Percentiles rank a stretch among this genome's conserved stretches.
Conservation (phyloP, 2,797 vertebrate genomes). For the Vespertilio murinus region DNA sequence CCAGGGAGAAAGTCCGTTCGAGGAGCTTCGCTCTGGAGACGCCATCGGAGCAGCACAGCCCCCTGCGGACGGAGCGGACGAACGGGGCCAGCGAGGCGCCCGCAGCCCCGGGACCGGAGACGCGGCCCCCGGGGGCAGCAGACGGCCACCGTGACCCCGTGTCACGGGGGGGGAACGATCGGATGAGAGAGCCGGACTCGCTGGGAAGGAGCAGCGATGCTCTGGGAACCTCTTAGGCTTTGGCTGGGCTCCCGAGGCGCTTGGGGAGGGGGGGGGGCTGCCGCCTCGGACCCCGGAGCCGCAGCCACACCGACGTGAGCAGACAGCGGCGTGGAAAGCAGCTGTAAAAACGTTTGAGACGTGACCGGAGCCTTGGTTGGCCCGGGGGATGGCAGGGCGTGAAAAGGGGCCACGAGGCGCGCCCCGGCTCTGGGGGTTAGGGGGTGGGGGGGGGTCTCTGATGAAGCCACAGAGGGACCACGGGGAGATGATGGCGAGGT, state of each 20-base stretch:
- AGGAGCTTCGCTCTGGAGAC: constrained; percentile 36
- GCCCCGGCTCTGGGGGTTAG: background rate
- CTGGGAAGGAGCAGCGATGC: background rate
- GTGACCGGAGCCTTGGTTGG: too few species aligned
- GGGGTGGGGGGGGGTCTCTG: background rate
- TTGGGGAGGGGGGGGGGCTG: too few species aligned
- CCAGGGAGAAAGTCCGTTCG: constrained; percentile 44
- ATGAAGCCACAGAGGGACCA: background rate
- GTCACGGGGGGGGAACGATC: constrained; percentile 37
- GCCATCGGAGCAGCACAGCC: background rate
- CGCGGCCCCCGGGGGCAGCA: constrained; percentile 47
- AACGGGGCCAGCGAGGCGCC: background rate
- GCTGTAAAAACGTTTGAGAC: background rate
- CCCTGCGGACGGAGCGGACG: background rate
- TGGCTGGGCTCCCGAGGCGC: background rate
- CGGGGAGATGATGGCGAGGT: rapidly evolving
- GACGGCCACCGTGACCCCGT: constrained; percentile 55
- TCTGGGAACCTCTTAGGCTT: background rate
- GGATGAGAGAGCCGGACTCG: background rate
- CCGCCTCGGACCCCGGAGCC: background rate
- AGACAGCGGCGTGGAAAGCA: rapidly evolving
- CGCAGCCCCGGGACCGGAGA: background rate
- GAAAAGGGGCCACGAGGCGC: background rate
- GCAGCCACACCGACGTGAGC: background rate
- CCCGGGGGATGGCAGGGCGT: rapidly evolving